phyloP scores from a whole-genome alignment of 2,113 vertebrate genomes.

The Ochotona curzoniae region DNA sequence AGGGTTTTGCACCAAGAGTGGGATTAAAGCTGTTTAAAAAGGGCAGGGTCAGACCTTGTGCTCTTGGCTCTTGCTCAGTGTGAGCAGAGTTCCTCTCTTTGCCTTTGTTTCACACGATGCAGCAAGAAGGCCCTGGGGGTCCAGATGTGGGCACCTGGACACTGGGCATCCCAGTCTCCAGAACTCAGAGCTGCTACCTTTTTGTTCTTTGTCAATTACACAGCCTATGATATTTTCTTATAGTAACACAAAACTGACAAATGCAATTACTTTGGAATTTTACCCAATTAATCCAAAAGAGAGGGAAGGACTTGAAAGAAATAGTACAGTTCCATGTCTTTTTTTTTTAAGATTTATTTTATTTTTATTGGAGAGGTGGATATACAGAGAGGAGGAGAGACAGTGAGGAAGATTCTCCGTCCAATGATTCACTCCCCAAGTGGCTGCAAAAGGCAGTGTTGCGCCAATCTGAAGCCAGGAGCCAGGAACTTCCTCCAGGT shows the following conservation, averaged over 20 bases:
- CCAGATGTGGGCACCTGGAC: not conserved
- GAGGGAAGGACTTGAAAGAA: not conserved
- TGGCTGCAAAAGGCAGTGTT: no score
- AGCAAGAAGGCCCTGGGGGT: not conserved
- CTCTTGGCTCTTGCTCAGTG: not conserved
- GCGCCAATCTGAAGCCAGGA: no score
- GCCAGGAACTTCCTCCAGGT: no score
- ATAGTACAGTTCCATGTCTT: not conserved
- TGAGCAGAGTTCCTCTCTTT: not conserved
- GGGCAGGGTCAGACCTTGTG: not conserved
- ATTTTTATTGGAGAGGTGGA: no score
- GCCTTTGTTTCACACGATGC: not conserved
- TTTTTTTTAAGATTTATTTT: no score
- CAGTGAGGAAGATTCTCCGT: no score
- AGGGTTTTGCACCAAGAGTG: not conserved
- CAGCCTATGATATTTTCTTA: not conserved
- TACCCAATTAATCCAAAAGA: conserved; percentile 35
- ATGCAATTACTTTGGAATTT: not conserved
- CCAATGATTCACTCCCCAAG: no score
- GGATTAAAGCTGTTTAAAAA: not conserved
- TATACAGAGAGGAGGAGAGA: no score
- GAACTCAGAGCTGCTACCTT: not conserved
- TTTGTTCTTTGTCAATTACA: not conserved
- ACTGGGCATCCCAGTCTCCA: not conserved
- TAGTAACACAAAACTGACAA: not conserved